Percentiles rank a stretch among this genome's conserved stretches.
Conservation (phyloP, 2,797 vertebrate species). For the Pelobates cultripes region DNA sequence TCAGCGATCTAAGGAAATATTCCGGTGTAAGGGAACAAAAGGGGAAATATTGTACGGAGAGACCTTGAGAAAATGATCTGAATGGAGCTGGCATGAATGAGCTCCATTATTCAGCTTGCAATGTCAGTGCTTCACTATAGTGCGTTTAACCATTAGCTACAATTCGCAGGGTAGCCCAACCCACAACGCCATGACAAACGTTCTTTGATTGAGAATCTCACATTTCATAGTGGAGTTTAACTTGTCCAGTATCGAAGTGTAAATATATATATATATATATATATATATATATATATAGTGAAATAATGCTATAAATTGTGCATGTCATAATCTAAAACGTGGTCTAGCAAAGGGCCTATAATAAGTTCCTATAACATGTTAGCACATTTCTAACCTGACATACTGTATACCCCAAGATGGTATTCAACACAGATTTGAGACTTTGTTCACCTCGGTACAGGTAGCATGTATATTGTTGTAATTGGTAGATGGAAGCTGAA, state of each 20-base stretch:
- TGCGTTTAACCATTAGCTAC: slow-evolving; percentile 21
- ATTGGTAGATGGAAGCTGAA: too few species aligned
- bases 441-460: too few species aligned
- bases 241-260: neutral
- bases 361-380: too few species aligned
- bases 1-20: slow-evolving; percentile 46
- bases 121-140: slow-evolving; percentile 39
- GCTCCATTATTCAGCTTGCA: slow-evolving; percentile 31
- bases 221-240: slow-evolving; percentile 20
- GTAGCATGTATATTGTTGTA: too few species aligned
- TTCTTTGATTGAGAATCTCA: slow-evolving; percentile 11
- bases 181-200: slow-evolving; percentile 34
- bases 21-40: slow-evolving; percentile 48
- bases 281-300: too few species aligned
- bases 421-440: too few species aligned
- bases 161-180: slow-evolving; percentile 27
- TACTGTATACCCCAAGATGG: too few species aligned
- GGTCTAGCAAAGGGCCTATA: too few species aligned
- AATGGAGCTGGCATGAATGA: slow-evolving; percentile 47
- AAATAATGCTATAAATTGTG: too few species aligned
- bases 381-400: too few species aligned
- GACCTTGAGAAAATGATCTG: slow-evolving; percentile 56
- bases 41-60: slow-evolving; percentile 42
- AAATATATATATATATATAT: too few species aligned
- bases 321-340: too few species aligned